Evolutionary conservation across 2,888 invertebrate genomes (phyloP), one percentile per base, ranked within the genome.

Genomic region (Xestia rhomboidea): DNA sequence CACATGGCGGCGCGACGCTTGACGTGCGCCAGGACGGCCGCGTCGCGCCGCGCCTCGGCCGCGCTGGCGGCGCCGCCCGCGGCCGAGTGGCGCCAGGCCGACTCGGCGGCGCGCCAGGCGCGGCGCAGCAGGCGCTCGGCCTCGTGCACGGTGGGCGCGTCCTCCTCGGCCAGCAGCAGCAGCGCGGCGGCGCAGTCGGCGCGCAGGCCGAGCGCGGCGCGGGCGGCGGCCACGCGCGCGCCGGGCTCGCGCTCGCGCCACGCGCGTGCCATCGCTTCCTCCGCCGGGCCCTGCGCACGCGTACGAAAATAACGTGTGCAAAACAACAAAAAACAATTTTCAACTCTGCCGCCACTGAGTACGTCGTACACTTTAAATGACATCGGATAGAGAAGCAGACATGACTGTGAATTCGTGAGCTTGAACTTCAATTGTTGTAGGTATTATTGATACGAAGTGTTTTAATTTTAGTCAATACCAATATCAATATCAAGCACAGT

Each of bases 1-100:
- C 99, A 99, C 99, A 99, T 99, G n/a, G 99, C 99, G 81, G 99
- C 95, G 83, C 99, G 97, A 76, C 99, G 97, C 95, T 99, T 98
- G 75, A 99, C 98, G 94, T 99, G 99, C 92, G 99, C 99, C 81
- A 99, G 95, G 57, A 99, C 99, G 94, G 99, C 99, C 77, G 99
- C 98, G 94, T 99, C 99, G 87, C 99, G 97, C 87, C 99, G 97
- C 93, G 99, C 98, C 95, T 99, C 99, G 94, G 99, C 99, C 95
- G 99, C 99, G 6, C 99, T 98, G 95, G 94, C 98, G 91, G 97
- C 98, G 98, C 98, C 1, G 98, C 99, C n/a, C 84, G 77, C 99
- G 99, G 83, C 98, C 98, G 88, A 81, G 73, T 99, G 98, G 82
- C 99, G 97, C 75, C 98, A 98, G 83, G 98, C 97, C 0, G 99